Base-by-base conservation (phyloP, 2,888 invertebrate species). In the Cheilosia vulpina region DNA sequence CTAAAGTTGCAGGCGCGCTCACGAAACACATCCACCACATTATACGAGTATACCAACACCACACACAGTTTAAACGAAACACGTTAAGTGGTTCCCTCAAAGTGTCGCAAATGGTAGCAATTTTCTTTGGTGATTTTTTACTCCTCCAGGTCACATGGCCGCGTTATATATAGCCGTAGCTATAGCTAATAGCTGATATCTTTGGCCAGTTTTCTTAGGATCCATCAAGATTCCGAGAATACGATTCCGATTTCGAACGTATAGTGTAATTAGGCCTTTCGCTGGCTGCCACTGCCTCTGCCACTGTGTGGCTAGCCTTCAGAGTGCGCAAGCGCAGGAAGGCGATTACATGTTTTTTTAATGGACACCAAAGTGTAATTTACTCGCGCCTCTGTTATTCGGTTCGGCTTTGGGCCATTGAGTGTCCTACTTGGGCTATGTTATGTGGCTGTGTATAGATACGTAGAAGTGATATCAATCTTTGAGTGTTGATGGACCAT, bases 371-470 rank as follows among this genome's bases (percentile, higher is more conserved):
- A 81, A 81, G 85, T 85, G 72, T 81, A 85, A 85, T 81, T 85
- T 85, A 85, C 72, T 85, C 76, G 80, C 85, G 72, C 85, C 81
- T 76, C 81, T 85, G 85, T 85, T 81, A 81, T 85, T 85, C 72
- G 71, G 53, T 57, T 68, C 52, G 76, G 68, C 85, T 85, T 76
- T 85, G 71, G 85, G 85, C 81, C 50, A 85, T 77, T 68, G 34
- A 62, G 69, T 84, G 84, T 80, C 80, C 84, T 71, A 84, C 84
- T 84, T 84, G 63, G 63, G 66, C 21, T 62, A 27, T 50, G n/a
- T n/a, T 41, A 60, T 60, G 19, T 45, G 41, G 34, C 13, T 27
- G 2, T 31, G 31, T 17, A 24, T 17, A 0, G 52, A 43, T 69
- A 79, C 63, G 58, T 68, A 38, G 75, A 41, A 66, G 47, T 53